These are phyloP conservation scores for Syngnathus scovelli DNA, from an alignment of 2,113 vertebrate species.

Conservation along the genomic window DNA sequence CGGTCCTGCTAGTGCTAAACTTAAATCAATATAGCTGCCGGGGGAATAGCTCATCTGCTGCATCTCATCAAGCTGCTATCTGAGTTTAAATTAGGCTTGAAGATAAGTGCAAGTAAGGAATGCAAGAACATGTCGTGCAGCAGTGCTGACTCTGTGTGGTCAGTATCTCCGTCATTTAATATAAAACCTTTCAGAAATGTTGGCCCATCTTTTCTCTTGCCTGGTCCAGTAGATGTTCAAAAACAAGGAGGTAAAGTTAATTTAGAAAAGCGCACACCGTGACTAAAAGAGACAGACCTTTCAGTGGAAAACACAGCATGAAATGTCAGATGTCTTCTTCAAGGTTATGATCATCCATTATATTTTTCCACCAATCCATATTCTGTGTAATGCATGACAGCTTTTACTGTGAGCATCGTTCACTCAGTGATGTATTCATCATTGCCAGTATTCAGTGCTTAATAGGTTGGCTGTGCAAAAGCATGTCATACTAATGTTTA, in stretches of 20 bases:
- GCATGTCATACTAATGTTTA: background rate
- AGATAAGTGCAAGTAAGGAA: constrained; percentile 10
- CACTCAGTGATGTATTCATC: constrained; percentile 11
- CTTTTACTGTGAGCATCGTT: constrained; percentile 13
- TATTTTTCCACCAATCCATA: constrained; percentile 29
- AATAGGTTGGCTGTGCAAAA: background rate
- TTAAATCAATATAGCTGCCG: constrained; percentile 46
- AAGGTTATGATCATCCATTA: constrained; percentile 26
- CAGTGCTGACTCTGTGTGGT: constrained; percentile 2
- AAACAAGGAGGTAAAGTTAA: background rate
- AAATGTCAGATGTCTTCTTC: constrained; percentile 27
- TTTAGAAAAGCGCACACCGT: constrained; percentile 3
- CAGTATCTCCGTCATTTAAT: constrained; percentile 6
- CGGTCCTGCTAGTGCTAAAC: constrained; percentile 35
- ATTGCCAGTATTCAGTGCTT: constrained; percentile 1
- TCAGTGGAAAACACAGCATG: background rate
- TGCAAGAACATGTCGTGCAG: constrained; percentile 23
- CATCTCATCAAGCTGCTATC: constrained; percentile 47
- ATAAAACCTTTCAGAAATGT: constrained; percentile 5
- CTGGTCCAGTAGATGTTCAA: background rate
- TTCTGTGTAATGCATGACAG: constrained; percentile 2
- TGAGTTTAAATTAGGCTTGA: constrained; percentile 52
- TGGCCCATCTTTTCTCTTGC: background rate
- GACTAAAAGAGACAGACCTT: constrained; percentile 6
- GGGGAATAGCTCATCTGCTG: constrained; percentile 49